These are phyloP conservation scores for Ictidomys tridecemlineatus DNA, from an alignment of 2,113 vertebrate species.

Conservation along the genomic window DNA sequence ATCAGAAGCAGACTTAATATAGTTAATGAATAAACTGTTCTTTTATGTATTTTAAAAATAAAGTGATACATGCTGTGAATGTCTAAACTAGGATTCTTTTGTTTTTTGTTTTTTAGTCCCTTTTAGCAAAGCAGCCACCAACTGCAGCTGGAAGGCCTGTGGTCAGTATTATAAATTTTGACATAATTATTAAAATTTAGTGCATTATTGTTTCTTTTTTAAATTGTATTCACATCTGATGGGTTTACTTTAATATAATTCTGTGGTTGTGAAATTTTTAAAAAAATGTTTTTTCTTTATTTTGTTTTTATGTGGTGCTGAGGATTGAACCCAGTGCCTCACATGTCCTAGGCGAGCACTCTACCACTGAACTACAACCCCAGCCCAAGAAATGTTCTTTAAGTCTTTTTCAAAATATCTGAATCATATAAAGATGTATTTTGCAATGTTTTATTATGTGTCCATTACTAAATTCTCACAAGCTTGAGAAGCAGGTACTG, in stretches of 20 bases:
- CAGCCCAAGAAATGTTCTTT: not conserved
- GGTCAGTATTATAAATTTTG: constrained; percentile 89
- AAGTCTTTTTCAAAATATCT: not conserved
- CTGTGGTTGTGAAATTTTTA: constrained; percentile 32
- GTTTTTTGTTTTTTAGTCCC: constrained; percentile 90
- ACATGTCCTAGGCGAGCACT: no score
- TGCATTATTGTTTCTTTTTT: not conserved
- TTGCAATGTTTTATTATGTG: not conserved
- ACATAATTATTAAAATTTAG: constrained; percentile 49
- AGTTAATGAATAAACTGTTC: not conserved
- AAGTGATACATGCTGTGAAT: not conserved
- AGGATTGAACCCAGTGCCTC: no score
- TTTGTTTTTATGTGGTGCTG: no score
- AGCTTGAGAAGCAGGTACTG: not conserved
- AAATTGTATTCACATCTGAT: not conserved
- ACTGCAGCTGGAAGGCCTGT: constrained; percentile 96
- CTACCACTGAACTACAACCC: no score
- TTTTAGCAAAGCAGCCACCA: constrained; percentile 96
- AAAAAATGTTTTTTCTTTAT: no score
- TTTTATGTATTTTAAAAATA: constrained; percentile 37
- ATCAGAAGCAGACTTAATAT: constrained; percentile 8
- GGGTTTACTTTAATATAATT: constrained; percentile 19
- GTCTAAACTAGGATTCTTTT: constrained; percentile 71
- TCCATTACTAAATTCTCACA: not conserved
- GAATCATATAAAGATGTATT: constrained; percentile 24